Evolutionary conservation across 2,888 invertebrate genomes (phyloP).

Genomic region (Alsophila aescularia): DNA sequence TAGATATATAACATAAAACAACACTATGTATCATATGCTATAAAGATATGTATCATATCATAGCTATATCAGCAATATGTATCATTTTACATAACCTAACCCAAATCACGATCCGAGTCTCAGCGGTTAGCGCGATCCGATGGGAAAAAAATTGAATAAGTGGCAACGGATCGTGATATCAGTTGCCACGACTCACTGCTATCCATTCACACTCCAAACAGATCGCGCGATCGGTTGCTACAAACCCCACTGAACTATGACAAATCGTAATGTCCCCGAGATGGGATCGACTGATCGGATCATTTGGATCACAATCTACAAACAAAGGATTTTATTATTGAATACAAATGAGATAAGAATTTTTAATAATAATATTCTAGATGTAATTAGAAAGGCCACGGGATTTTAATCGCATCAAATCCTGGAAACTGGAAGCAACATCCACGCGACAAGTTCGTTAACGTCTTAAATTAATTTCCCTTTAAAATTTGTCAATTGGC

Average conservation of each 20-base stretch:
- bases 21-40: too few species aligned
- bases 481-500: conserved; percentile 70
- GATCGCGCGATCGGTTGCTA: too few species aligned
- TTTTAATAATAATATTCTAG: conserved; percentile 19
- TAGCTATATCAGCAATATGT: too few species aligned
- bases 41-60: too few species aligned
- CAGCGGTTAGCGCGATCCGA: too few species aligned
- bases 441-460: conserved; percentile 63
- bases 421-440: conserved; percentile 59
- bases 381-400: conserved; percentile 57
- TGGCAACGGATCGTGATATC: too few species aligned
- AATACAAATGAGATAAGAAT: conserved; percentile 18
- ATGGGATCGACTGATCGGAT: conserved; percentile 17
- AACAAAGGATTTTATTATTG: conserved; percentile 26
- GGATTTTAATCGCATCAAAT: conserved; percentile 61
- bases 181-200: too few species aligned
- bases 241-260: conserved; percentile 29
- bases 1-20: too few species aligned
- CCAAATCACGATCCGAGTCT: too few species aligned
- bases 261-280: conserved; percentile 19
- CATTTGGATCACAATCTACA: conserved; percentile 17
- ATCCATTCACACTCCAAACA: too few species aligned
- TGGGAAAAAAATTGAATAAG: too few species aligned
- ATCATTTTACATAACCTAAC: too few species aligned
- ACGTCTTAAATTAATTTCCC: conserved; percentile 69